Base-by-base conservation (phyloP, 1,140 invertebrate genomes). In the Heliothis subflexa region DNA sequence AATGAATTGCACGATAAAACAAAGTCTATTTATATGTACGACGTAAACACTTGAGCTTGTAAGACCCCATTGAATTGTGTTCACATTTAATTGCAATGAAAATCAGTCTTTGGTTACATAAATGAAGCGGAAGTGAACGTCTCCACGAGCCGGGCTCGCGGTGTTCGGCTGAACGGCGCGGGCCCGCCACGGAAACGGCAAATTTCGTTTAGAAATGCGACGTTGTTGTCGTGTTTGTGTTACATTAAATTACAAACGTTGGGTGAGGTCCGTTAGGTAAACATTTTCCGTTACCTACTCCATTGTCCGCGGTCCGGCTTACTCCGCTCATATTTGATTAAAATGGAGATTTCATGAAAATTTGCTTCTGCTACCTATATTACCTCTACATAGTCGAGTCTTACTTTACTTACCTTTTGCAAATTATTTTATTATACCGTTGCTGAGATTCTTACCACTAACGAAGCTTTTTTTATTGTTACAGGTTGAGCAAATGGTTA, bases 191-290 rank as follows among this genome's bases (percentile, higher is more conserved):
- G 81, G 79, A 84, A 83, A 82, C 72, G 62, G 78, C 28, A 85
- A 89, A 86, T 81, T 88, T 86, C 78, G 85, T 85, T 88, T 87
- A 84, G 86, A 86, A 87, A 83, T 86, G 85, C 79, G 82, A 84
- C 78, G 84, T 82, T 88, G 87, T 89, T 89, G 84, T 86, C 83
- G 83, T 91, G 86, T 90, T 90, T 90, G 87, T 86, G 82, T 88
- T 89, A 82, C 87, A 87, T 90, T 89, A 88, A 90, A 92, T 91
- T 91, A 88, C 85, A 80, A 88, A 86, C 78, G 82, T 77, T 80
- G 80, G 81, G 83, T 87, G 86, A 85, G 83, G 83, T 85, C 84
- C 83, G 85, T 88, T 86, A 85, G 82, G 83, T 83, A 89, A 90
- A 89, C 82, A 90, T 86, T 89, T 88, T 84, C 81, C 76, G 81